Base-by-base conservation (phyloP, 2,888 invertebrate genomes). In the Lithophane ornitopus region DNA sequence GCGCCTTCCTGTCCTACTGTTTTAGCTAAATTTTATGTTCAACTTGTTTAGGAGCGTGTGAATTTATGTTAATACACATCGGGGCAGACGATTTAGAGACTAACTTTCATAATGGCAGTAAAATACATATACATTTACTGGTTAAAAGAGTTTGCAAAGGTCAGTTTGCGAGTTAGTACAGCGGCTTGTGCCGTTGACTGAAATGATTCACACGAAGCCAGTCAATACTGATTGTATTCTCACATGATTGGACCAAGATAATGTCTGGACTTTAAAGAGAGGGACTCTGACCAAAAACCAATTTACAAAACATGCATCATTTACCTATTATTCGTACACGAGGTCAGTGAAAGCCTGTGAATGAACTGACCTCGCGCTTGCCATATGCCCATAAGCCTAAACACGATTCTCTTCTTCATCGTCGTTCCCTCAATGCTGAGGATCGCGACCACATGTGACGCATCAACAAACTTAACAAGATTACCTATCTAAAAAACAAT, bases 1-100 rank as follows among this genome's bases (percentile, higher is more conserved):
- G 56, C 76, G 75, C 73, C 80, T 84, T 87, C 88, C 86, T 84
- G 87, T 85, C 75, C 78, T 63, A 81, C 63, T 87, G 88, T 81
- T 85, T 85, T 86, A 86, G 85, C 87, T 80, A 82, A 80, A 81
- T 88, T 86, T 87, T 87, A 86, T 86, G 88, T 88, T 74, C 63
- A 74, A 77, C 62, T 75, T 88, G 81, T 78, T 86, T 82, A 79
- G 80, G 73, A 83, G 72, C 44, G 70, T 39, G 73, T 52, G 65
- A 74, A 86, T 88, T 84, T 81, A 79, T 88, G 76, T 52, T 80
- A 72, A 69, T 69, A 76, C 44, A 79, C 67, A 58, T 68, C n/a
- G 44, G 22, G 4, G 26, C 19, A 46, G 22, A 66, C 19, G n/a
- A 78, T 87, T 84, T 69, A 78, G 54, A 68, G 41, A 49, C 66